Evolutionary conservation across 2,113 vertebrate genomes (phyloP).

Genomic region (Himantopus leucocephalus): DNA sequence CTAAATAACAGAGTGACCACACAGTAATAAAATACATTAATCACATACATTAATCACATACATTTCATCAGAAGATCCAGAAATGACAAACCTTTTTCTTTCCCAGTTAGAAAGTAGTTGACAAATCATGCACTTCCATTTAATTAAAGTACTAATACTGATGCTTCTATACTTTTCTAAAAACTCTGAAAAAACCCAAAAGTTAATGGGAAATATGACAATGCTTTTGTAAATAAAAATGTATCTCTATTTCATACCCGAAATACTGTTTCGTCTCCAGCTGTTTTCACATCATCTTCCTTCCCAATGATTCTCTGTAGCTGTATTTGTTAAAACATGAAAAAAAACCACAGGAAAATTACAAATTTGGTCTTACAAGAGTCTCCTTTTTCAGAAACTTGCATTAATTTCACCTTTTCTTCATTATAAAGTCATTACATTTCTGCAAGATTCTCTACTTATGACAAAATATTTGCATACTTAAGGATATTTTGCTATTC

Average conservation of each 20-base stretch:
- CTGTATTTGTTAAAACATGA: conserved; percentile 62
- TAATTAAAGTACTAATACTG: not conserved
- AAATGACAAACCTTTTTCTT: not conserved
- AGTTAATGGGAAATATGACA: not conserved
- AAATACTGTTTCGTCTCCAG: not conserved
- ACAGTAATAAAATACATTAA: not conserved
- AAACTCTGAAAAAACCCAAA: not conserved
- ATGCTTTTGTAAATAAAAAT: not conserved
- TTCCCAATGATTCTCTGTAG: conserved; percentile 91
- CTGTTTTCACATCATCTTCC: conserved; percentile 75
- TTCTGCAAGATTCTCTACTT: not conserved
- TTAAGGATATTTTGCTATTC: not conserved
- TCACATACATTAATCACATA: not conserved
- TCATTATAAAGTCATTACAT: not conserved
- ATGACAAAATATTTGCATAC: not conserved
- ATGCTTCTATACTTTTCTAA: not conserved
- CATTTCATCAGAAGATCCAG: not conserved
- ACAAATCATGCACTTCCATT: not conserved
- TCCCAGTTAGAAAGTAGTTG: not conserved
- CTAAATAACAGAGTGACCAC: not conserved
- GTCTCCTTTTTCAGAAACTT: not conserved
- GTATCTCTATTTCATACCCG: conserved; percentile 62
- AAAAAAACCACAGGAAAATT: conserved; percentile 10
- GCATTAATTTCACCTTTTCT: not conserved
- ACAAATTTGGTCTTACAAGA: not conserved